These are phyloP conservation scores for Clarias pachynema DNA, from an alignment of 2,797 vertebrate genomes.

Conservation along the genomic window DNA sequence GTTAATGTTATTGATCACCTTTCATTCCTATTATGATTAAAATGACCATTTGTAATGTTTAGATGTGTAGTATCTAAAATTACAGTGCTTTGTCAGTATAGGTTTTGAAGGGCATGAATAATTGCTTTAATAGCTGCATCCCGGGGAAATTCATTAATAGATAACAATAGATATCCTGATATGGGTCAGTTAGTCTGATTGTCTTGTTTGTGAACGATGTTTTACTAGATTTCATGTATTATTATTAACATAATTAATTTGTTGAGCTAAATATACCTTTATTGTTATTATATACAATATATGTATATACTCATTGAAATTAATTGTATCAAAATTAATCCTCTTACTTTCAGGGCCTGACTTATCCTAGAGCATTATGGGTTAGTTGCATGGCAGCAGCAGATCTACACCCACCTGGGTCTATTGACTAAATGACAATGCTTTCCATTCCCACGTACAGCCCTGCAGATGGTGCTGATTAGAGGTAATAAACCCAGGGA, in stretches of 20 bases:
- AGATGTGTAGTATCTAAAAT: neutral
- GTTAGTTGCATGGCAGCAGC: conserved; percentile 20
- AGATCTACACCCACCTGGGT: conserved; percentile 36
- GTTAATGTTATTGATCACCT: neutral
- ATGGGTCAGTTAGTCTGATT: neutral
- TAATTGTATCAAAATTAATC: neutral
- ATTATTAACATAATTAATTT: neutral
- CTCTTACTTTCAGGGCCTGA: neutral
- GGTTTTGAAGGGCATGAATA: neutral
- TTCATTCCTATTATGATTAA: neutral
- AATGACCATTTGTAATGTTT: neutral
- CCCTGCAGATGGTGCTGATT: conserved; percentile 44
- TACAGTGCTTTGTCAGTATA: neutral
- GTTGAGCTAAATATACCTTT: too few species aligned
- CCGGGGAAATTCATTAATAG: neutral
- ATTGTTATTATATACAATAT: neutral
- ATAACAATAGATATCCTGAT: neutral
- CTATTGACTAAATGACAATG: conserved; percentile 52
- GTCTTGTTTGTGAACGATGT: neutral
- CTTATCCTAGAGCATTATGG: conserved; percentile 12
- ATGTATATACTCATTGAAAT: neutral
- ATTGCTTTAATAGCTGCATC: neutral
- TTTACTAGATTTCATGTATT: neutral
- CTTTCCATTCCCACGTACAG: conserved; percentile 29
- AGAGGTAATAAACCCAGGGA: conserved; percentile 49